Percentiles rank a stretch among this genome's conserved stretches.
Evolutionary conservation across 2,888 invertebrate species (phyloP).

Genomic region (Drosophila maculinotata): DNA sequence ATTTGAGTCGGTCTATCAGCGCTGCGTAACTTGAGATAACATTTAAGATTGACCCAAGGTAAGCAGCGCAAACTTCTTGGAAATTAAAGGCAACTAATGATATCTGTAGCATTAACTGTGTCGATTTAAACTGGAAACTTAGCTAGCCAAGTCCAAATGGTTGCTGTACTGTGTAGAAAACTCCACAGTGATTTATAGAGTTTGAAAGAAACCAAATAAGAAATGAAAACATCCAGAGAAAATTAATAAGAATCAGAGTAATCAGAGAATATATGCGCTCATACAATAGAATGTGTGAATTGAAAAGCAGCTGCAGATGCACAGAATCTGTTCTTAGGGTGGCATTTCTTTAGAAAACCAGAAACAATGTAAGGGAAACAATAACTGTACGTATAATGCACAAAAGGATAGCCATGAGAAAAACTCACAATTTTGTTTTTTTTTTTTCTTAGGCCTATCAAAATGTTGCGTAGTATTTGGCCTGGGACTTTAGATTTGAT

Average conservation of each 20-base stretch:
- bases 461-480: no score
- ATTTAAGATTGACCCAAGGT: constrained; percentile 15
- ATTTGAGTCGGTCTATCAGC: constrained; percentile 36
- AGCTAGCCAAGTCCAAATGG: no score
- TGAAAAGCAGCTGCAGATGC: constrained; percentile 49
- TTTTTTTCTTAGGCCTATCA: constrained; percentile 5
- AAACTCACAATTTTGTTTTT: constrained; percentile 18
- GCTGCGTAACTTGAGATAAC: constrained; percentile 47
- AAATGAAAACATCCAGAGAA: constrained; percentile 28
- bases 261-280: constrained; percentile 2
- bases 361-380: constrained; percentile 59
- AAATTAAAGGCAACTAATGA: constrained; percentile 5
- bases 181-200: constrained; percentile 12
- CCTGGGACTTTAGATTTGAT: constrained; percentile 40
- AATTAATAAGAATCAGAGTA: constrained; percentile 46
- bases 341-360: constrained; percentile 58
- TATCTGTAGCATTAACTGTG: no score
- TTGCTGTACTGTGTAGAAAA: no score
- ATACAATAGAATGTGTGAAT: constrained; percentile 55
- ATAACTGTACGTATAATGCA: constrained; percentile 20
- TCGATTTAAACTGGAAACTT: no score
- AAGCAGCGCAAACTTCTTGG: constrained; percentile 34
- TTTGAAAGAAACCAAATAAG: constrained; percentile 8
- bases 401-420: constrained; percentile 29
- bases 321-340: constrained; percentile 9